A percentile compares a stretch with the other conserved stretches of the same genome.
These are phyloP conservation scores for Kradibia gibbosae DNA, from an alignment of 1,140 invertebrate species.

Conservation along the genomic window DNA sequence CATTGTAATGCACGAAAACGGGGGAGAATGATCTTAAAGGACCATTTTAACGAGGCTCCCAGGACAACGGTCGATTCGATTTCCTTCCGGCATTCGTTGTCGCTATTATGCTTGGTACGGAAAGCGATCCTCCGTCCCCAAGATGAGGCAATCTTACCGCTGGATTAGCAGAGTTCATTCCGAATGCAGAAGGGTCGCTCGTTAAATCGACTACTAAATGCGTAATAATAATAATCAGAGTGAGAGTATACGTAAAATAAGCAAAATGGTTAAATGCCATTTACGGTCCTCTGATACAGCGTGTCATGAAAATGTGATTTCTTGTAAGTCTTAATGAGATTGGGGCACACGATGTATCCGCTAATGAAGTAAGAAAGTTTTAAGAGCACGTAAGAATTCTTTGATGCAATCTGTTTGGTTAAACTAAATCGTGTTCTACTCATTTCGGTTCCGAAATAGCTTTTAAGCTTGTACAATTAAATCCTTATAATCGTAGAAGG, in stretches of 20 bases:
- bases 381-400: background rate
- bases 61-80: background rate
- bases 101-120: too few species aligned
- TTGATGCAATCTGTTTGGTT: background rate
- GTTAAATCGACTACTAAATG: too few species aligned
- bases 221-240: too few species aligned
- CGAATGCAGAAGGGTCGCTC: too few species aligned
- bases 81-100: too few species aligned
- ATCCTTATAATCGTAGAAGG: background rate
- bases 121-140: too few species aligned
- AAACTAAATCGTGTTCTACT: background rate
- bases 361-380: background rate
- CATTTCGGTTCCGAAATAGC: background rate
- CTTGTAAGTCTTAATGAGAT: background rate
- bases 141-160: too few species aligned
- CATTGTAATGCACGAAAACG: constrained; percentile 6
- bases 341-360: background rate
- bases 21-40: background rate
- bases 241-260: background rate
- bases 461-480: background rate
- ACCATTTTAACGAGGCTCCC: constrained; percentile 25
- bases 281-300: background rate
- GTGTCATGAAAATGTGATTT: background rate
- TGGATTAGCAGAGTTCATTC: too few species aligned
- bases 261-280: background rate